A percentile compares a stretch with the other conserved stretches of the same genome.
These are phyloP conservation scores for Eristalinus aeneus DNA, from an alignment of 2,888 invertebrate species.

Conservation along the genomic window DNA sequence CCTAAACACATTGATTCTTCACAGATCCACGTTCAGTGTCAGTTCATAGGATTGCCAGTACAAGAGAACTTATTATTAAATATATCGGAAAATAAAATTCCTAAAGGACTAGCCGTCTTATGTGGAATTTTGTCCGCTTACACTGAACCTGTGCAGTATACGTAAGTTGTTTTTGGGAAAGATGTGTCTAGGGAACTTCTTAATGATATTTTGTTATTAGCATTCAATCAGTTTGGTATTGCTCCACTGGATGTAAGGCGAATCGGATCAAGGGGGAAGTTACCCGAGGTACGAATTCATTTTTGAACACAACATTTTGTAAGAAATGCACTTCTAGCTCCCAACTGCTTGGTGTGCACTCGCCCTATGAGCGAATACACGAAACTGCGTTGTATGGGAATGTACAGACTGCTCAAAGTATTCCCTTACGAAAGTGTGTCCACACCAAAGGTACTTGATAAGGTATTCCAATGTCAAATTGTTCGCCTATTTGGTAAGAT, in stretches of 20 bases:
- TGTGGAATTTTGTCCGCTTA: constrained; percentile 76
- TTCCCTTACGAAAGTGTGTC: constrained; percentile 74
- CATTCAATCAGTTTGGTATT: constrained; percentile 79
- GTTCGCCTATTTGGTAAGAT: constrained; percentile 74
- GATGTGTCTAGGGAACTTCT: neutral
- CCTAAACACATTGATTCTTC: constrained; percentile 74
- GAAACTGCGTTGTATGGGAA: constrained; percentile 75
- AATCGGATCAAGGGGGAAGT: constrained; percentile 75
- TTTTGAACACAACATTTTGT: neutral
- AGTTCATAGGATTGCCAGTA: constrained; percentile 75
- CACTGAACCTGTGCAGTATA: constrained; percentile 72
- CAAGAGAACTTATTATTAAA: constrained; percentile 74
- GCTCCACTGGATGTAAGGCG: constrained; percentile 75
- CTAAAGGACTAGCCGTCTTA: constrained; percentile 74
- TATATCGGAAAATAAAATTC: constrained; percentile 70
- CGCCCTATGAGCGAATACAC: constrained; percentile 77
- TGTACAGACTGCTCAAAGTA: constrained; percentile 74
- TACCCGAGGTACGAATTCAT: constrained; percentile 73
- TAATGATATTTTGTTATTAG: constrained; percentile 63
- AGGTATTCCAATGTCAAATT: constrained; percentile 73
- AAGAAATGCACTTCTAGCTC: constrained; percentile 72
- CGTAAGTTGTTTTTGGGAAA: neutral
- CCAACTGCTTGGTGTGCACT: constrained; percentile 75
- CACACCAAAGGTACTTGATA: constrained; percentile 73
- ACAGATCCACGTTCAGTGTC: constrained; percentile 76